Evolutionary conservation across 2,113 vertebrate genomes (phyloP).

Genomic region (Gracilinanus agilis): DNA sequence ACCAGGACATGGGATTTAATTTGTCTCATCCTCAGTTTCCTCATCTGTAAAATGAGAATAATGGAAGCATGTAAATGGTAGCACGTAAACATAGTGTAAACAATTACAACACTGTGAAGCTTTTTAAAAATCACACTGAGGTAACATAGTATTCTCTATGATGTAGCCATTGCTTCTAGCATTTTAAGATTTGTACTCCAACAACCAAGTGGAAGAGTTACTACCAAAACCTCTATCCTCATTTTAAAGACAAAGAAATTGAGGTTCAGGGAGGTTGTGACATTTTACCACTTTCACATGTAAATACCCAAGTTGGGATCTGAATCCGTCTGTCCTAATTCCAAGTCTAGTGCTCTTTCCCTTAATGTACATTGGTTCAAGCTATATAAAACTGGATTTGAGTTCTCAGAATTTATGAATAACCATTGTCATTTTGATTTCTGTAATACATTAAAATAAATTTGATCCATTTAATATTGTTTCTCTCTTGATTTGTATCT

Average conservation of each 20-base stretch:
- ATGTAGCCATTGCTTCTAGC: neutral
- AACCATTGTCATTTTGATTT: conserved; percentile 57
- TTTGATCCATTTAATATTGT: conserved; percentile 36
- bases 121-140: neutral
- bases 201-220: neutral
- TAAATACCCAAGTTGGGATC: neutral
- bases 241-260: neutral
- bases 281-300: neutral
- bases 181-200: neutral
- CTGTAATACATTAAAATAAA: conserved; percentile 55
- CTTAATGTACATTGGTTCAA: neutral
- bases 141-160: neutral
- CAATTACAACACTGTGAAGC: neutral
- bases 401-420: conserved; percentile 62
- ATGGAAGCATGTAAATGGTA: neutral
- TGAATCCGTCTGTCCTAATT: neutral
- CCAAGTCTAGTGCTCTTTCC: neutral
- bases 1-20: neutral
- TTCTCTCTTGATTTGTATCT: conserved; percentile 65
- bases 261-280: neutral
- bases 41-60: neutral
- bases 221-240: neutral
- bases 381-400: conserved; percentile 11
- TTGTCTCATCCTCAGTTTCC: neutral
- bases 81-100: too few relatives aligned